phyloP scores from a whole-genome alignment of 2,113 vertebrate genomes.

The Cyprinodon brontotheroides region DNA sequence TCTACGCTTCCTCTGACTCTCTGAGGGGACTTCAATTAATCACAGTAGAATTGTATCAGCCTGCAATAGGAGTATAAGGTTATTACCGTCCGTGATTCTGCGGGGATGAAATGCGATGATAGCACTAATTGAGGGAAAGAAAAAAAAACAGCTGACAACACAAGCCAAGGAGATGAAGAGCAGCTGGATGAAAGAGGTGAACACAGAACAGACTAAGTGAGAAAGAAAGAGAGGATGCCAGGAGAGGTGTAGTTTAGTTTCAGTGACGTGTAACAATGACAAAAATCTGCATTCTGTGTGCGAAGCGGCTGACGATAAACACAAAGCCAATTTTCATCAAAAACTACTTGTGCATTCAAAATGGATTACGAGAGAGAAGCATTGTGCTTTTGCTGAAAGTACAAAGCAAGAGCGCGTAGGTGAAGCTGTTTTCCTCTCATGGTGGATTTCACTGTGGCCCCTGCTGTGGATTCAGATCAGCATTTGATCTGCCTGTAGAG shows the following conservation, averaged over 20 bases:
- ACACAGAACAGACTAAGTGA: slow-evolving; percentile 27
- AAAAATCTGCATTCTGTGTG: slow-evolving; percentile 40
- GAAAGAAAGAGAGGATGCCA: slow-evolving; percentile 9
- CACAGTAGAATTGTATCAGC: slow-evolving; percentile 78
- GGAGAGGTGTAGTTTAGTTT: slow-evolving; percentile 32
- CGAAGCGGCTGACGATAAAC: slow-evolving; percentile 32
- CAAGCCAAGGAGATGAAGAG: slow-evolving; percentile 67
- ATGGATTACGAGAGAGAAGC: slow-evolving; percentile 31
- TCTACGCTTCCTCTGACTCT: slow-evolving; percentile 77
- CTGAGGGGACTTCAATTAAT: slow-evolving; percentile 81
- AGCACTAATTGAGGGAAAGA: slow-evolving; percentile 74
- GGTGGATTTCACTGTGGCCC: slow-evolving; percentile 10
- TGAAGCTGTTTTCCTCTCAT: slow-evolving; percentile 12
- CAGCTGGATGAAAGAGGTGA: slow-evolving; percentile 55
- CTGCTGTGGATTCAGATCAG: slow-evolving; percentile 23
- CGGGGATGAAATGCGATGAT: slow-evolving; percentile 78
- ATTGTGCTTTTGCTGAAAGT: slow-evolving; percentile 44
- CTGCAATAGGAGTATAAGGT: slow-evolving; percentile 74
- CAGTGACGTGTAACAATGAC: slow-evolving; percentile 31
- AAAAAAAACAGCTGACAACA: slow-evolving; percentile 66
- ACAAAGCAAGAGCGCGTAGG: slow-evolving; percentile 32
- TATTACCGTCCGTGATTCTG: slow-evolving; percentile 73
- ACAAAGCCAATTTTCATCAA: slow-evolving; percentile 31
- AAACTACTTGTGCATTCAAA: slow-evolving; percentile 18
- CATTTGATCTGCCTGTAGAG: slow-evolving; percentile 18